phyloP scores from a whole-genome alignment of 2,888 invertebrate species.

The Lasiommata megera region DNA sequence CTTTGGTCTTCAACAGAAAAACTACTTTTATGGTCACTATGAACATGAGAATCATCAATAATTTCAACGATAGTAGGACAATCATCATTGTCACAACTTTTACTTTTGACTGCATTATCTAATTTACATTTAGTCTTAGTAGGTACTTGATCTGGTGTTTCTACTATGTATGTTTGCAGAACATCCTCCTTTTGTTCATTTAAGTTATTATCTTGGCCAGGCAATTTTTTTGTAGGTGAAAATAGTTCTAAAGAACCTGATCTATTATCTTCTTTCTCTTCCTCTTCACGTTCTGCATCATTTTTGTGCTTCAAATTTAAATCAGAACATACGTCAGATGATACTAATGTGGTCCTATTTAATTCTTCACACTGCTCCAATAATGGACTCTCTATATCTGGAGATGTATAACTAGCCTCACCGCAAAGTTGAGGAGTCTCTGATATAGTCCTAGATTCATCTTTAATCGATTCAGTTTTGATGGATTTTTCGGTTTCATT shows the following conservation, averaged over 20 bases:
- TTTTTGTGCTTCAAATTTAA: neutral
- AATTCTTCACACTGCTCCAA: neutral
- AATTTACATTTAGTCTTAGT: conserved; percentile 56
- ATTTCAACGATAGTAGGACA: conserved; percentile 68
- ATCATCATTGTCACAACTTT: conserved; percentile 74
- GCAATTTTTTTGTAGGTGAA: neutral
- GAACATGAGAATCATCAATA: conserved; percentile 47
- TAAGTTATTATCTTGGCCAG: neutral
- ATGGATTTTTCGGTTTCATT: neutral
- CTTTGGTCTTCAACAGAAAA: conserved; percentile 66
- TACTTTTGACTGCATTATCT: conserved; percentile 60
- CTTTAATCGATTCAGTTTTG: neutral
- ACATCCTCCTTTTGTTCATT: conserved; percentile 16
- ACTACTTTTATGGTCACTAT: conserved; percentile 46
- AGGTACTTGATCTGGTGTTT: conserved; percentile 61
- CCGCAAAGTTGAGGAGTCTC: neutral
- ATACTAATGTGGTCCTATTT: neutral
- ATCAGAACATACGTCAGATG: neutral
- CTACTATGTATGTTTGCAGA: conserved; percentile 55
- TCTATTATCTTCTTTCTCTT: neutral
- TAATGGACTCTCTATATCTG: neutral
- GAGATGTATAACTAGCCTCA: neutral
- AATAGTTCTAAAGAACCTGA: neutral
- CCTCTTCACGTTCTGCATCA: neutral
- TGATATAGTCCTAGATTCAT: neutral